Evolutionary conservation across 2,113 vertebrate species (phyloP), one percentile per base, ranked within the genome.

Genomic region (Semicossyphus pulcher): DNA sequence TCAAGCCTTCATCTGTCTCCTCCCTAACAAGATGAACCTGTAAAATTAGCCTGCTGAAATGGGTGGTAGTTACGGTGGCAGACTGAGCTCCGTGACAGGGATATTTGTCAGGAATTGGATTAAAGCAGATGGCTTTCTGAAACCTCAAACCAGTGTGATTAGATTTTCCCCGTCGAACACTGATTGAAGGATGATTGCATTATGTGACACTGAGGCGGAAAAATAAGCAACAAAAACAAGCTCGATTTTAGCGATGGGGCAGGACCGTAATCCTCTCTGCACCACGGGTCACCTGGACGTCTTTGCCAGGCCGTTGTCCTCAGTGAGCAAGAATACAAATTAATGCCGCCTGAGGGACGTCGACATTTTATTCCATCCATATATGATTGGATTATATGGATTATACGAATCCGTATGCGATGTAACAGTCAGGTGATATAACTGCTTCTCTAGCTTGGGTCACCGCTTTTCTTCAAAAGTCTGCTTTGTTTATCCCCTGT

Each of bases 21-120:
- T 63, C 49, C 47, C 64, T 81, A 83, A 89, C 63, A 52, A 81
- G 79, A 90, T 84, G 61, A 85, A 89, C 54, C 78, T 70, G 78
- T 87, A 80, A 91, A 87, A 89, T 88, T 83, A 85, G 81, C 84
- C 78, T 2, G 41, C 29, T 66, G 65, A 82, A 81, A 77, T 44
- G 76, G 74, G 37, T 23, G 48, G 81, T 58, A 69, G 85, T 85
- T 68, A 54, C 45, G 34, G 41, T 31, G 67, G 75, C 82, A 70
- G 59, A 78, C 82, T 84, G 65, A 83, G 68, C 23, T 31, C 37
- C 58, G 71, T 81, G 84, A 88, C 83, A 72, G 67, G 57, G 75
- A 76, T 78, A 85, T 81, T 86, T 86, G 78, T 85, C 68, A 67
- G 31, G 76, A 85, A 92, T 89, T 90, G 86, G 84, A 91, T 92